phyloP scores from a whole-genome alignment of 2,888 invertebrate genomes.

The Taphrorychus bicolor region DNA sequence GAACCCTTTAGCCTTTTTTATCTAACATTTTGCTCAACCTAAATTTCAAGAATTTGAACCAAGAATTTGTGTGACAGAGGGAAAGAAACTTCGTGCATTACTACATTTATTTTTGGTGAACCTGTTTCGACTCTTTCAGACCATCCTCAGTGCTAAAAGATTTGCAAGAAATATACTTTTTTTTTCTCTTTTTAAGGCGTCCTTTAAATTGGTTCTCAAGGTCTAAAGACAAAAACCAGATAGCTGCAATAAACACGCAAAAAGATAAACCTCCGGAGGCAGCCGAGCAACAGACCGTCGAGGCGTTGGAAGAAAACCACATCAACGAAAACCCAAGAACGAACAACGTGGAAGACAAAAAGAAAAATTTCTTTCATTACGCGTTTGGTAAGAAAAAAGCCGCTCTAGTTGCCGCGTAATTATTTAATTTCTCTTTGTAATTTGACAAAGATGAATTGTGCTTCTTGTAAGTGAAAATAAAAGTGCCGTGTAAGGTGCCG shows the following conservation, averaged over 20 bases:
- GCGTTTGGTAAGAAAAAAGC: slow-evolving; percentile 24
- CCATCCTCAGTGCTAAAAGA: too few relatives aligned
- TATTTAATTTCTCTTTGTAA: too few relatives aligned
- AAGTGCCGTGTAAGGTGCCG: background rate
- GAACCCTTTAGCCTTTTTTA: too few relatives aligned
- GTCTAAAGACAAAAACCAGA: background rate
- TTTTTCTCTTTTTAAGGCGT: too few relatives aligned
- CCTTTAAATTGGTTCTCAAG: slow-evolving; percentile 4
- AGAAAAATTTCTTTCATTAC: slow-evolving; percentile 20
- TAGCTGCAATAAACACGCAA: slow-evolving; percentile 1
- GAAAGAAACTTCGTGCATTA: too few relatives aligned
- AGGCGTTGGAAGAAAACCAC: background rate
- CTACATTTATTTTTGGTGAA: too few relatives aligned
- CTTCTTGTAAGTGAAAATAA: background rate
- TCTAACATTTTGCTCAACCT: too few relatives aligned
- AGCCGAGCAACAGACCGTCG: background rate
- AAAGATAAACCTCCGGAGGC: background rate
- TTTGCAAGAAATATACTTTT: too few relatives aligned
- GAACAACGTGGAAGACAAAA: slow-evolving; percentile 20
- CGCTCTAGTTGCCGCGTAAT: background rate
- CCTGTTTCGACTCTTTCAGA: too few relatives aligned
- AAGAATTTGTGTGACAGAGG: too few relatives aligned
- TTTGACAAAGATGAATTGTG: background rate
- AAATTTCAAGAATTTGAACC: too few relatives aligned
- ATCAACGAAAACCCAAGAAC: background rate